Conservation (phyloP, 2,797 vertebrate species). For the Sciurus vulgaris region DNA sequence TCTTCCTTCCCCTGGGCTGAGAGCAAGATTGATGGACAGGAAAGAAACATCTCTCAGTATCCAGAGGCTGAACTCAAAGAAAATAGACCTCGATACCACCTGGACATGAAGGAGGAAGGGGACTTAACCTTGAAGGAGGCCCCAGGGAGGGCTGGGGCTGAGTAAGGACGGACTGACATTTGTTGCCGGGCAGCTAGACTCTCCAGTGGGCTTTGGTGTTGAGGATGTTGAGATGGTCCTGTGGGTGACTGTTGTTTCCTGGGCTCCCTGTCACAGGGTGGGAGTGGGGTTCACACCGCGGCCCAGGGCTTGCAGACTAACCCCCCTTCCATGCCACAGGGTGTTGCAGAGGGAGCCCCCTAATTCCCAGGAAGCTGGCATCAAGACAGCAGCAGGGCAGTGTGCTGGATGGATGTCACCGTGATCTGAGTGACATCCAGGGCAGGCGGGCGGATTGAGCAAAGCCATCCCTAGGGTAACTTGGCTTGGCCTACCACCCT, state of each 20-base stretch:
- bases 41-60: neutral
- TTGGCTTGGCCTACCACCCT: neutral
- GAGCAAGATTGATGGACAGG: too few relatives aligned
- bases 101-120: too few relatives aligned
- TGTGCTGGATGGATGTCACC: neutral
- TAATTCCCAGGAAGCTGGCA: neutral
- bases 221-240: too few relatives aligned
- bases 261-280: neutral
- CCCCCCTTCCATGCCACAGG: neutral
- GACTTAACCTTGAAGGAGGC: neutral
- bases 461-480: too few relatives aligned
- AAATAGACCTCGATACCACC: neutral
- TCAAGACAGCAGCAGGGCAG: neutral
- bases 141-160: neutral
- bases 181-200: too few relatives aligned
- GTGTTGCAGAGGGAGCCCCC: neutral
- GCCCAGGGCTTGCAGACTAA: neutral
- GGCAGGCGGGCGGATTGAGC: neutral
- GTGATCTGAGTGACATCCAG: neutral
- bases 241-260: neutral
- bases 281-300: neutral
- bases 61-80: neutral
- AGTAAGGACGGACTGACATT: too few relatives aligned
- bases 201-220: too few relatives aligned
- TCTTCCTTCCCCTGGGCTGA: neutral